phyloP scores from a whole-genome alignment of 2,797 vertebrate species.

The Clamator glandarius region DNA sequence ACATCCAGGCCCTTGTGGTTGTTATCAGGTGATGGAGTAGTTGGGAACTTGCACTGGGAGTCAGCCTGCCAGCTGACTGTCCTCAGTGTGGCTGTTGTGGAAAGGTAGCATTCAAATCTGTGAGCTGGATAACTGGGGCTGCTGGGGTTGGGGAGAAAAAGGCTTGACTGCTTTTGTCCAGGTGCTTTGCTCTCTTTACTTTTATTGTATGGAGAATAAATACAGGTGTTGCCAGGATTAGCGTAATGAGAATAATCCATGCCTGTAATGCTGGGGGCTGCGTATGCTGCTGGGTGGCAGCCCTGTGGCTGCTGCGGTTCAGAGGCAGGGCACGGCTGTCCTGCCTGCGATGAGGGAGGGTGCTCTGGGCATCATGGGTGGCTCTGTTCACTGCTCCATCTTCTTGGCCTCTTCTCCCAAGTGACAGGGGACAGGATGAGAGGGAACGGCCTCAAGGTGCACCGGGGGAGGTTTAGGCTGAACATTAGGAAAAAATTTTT shows the following conservation, averaged over 20 bases:
- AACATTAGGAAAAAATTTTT: too few relatives aligned
- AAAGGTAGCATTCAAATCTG: neutral
- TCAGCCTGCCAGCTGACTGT: neutral
- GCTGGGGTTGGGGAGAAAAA: neutral
- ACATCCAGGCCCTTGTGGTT: neutral
- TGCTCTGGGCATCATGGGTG: neutral
- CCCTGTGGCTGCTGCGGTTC: accelerated
- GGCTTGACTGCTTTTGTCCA: neutral
- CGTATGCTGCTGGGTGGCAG: neutral
- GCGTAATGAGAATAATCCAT: neutral
- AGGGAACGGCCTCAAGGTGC: too few relatives aligned
- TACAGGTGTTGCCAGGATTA: neutral
- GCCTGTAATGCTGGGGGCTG: accelerated
- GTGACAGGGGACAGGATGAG: too few relatives aligned
- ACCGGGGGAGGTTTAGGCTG: too few relatives aligned
- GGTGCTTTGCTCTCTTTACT: neutral
- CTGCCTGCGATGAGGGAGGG: neutral
- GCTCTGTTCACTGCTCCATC: accelerated
- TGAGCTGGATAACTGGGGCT: neutral
- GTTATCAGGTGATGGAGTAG: neutral
- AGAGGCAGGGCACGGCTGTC: neutral
- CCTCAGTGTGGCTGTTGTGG: neutral
- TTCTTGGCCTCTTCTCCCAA: too few relatives aligned
- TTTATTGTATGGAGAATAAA: neutral
- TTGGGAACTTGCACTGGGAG: neutral